Percentiles rank a stretch among this genome's conserved stretches.
phyloP scores from a whole-genome alignment of 2,113 vertebrate species.

The Microcebus griseorufus region DNA sequence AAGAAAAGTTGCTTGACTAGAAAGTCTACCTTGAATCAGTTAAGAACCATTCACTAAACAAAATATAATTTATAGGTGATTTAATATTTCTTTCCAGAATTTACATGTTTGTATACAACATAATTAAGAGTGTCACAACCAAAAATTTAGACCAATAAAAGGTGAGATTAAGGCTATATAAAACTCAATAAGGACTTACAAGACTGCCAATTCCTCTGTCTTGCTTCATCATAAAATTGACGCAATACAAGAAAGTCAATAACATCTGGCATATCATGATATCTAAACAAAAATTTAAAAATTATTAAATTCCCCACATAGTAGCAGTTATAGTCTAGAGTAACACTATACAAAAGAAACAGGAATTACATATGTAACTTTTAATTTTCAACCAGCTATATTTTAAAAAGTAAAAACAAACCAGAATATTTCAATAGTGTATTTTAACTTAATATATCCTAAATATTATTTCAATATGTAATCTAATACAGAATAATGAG shows the following conservation, averaged over 20 bases:
- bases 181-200: conserved; percentile 84
- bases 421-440: not conserved
- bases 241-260: conserved; percentile 97
- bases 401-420: conserved; percentile 12
- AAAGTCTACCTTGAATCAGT: not conserved
- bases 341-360: not conserved
- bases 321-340: not conserved
- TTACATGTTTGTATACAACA: not conserved
- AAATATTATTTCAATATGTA: not conserved
- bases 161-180: not conserved
- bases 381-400: not conserved
- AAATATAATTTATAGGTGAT: not conserved
- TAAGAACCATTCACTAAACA: not conserved
- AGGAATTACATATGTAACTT: not conserved
- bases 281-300: conserved; percentile 84
- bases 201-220: conserved; percentile 93
- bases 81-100: not conserved
- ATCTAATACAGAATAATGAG: not conserved
- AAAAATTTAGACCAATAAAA: not conserved
- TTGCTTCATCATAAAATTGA: conserved; percentile 95
- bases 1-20: not conserved
- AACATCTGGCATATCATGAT: conserved; percentile 99
- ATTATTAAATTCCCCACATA: not conserved
- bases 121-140: not conserved
- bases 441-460: not conserved